Conservation (phyloP, 2,113 vertebrate species). For the Poicephalus meyeri region DNA sequence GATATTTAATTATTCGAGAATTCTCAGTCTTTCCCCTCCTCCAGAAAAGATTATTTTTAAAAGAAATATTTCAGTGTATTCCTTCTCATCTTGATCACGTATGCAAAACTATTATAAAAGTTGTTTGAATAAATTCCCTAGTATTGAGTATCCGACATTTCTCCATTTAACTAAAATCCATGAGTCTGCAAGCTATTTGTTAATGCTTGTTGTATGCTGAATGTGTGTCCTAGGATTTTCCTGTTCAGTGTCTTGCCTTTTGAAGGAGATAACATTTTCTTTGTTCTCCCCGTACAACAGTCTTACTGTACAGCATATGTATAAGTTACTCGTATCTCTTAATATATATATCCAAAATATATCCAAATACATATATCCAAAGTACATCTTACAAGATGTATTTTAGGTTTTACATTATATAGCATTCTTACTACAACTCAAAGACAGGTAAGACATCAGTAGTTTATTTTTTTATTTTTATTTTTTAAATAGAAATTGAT, state of each 20-base stretch:
- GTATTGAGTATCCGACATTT: not conserved
- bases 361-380: no score
- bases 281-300: not conserved
- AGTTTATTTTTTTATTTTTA: not conserved
- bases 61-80: not conserved
- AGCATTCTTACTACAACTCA: not conserved
- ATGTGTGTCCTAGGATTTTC: not conserved
- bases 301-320: no score
- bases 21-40: not conserved
- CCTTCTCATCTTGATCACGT: not conserved
- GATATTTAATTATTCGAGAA: not conserved
- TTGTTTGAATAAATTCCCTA: not conserved
- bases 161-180: not conserved
- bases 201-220: not conserved
- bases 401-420: not conserved
- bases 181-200: not conserved
- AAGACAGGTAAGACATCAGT: not conserved
- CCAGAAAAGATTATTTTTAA: not conserved
- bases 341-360: no score
- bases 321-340: not conserved
- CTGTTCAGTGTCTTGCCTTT: not conserved
- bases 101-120: not conserved
- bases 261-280: not conserved
- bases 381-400: not conserved
- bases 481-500: not conserved